Evolutionary conservation across 2,113 vertebrate species (phyloP), one percentile per base, ranked within the genome.

Genomic region (Neofelis nebulosa): DNA sequence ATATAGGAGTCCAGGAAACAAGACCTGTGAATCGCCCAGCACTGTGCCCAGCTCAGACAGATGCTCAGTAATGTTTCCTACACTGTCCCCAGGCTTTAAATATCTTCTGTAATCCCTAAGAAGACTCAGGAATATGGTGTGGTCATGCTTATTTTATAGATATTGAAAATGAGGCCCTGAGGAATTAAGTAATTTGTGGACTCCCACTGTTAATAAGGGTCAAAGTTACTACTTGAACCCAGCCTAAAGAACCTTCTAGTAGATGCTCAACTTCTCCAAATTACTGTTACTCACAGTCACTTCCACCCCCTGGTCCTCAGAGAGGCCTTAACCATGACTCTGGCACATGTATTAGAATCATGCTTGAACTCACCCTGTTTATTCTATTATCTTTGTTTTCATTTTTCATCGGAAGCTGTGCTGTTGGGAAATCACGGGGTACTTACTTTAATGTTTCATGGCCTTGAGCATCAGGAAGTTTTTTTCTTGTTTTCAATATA

Each of bases 111-210:
- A 14, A 36, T 23, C 23, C 29, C 33, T 61, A 38, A 83, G 29
- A 80, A 14, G 90, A 61, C 14, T 19, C 11, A 29, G n/a, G 36
- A 74, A 48, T 86, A 27, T 68, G 33, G 18, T 45, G 65, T 41
- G 55, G 33, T 33, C 45, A 41, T 68, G 50, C 4, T 94, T 7
- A 63, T 65, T 52, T 83, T 86, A 69, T 57, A 55, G 57, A 74
- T 79, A 79, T 63, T 86, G 93, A 86, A 91, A 92, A 15, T 52
- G 78, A 96, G 50, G 41, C 9, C 73, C 83, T 65, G 16, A 96
- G 31, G 73, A 61, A 68, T 89, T 79, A 50, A 82, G 10, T 61
- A 41, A 74, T 71, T 96, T 52, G 4, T 16, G 6, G 21, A 82
- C 15, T 89, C 71, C 18, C 63, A 45, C 2, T 61, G 33, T 45